These are phyloP conservation scores for Serripes groenlandicus DNA, from an alignment of 2,888 invertebrate genomes.

Conservation along the genomic window DNA sequence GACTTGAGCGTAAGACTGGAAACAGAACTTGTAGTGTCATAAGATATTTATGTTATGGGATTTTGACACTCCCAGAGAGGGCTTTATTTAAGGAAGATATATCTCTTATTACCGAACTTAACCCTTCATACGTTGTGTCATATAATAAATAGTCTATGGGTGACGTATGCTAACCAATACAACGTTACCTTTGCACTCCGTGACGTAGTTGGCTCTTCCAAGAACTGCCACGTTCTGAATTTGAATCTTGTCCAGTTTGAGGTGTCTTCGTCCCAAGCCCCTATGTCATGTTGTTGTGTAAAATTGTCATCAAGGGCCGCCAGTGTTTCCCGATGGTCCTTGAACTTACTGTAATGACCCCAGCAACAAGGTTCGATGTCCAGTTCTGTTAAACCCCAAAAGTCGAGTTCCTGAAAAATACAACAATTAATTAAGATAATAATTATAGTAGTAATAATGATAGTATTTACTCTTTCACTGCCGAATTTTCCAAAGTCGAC, in stretches of 20 bases:
- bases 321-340: slow-evolving; percentile 84
- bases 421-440: no score
- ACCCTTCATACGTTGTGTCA: no score
- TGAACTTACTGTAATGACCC: slow-evolving; percentile 84
- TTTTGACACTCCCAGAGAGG: no score
- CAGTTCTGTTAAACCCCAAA: slow-evolving; percentile 85
- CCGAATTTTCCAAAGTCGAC: no score
- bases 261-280: slow-evolving; percentile 77
- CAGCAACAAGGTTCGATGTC: slow-evolving; percentile 86
- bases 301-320: slow-evolving; percentile 85
- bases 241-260: slow-evolving; percentile 73
- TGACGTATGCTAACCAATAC: background rate
- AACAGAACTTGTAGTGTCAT: no score
- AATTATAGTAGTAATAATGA: no score
- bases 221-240: slow-evolving; percentile 81
- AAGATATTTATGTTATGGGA: no score
- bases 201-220: slow-evolving; percentile 84
- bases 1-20: no score
- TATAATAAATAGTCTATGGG: no score
- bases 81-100: no score
- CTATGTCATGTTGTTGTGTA: slow-evolving; percentile 73
- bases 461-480: no score
- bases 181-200: slow-evolving; percentile 79
- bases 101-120: no score
- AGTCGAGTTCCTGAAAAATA: slow-evolving; percentile 83